These are phyloP conservation scores for Drosophila dunni DNA, from an alignment of 1,140 invertebrate genomes.

Conservation along the genomic window DNA sequence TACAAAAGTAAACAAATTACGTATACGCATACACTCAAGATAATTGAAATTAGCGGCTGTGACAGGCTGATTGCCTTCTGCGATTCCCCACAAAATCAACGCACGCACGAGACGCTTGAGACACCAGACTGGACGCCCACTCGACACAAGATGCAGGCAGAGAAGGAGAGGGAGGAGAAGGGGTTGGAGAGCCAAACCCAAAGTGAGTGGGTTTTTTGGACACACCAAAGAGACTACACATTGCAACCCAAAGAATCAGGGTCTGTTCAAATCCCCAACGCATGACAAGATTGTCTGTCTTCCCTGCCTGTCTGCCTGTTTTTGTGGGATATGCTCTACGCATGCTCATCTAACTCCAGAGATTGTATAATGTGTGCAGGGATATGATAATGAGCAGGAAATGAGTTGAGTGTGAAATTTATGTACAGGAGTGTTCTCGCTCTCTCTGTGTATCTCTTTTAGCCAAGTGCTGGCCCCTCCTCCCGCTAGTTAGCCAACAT, in stretches of 20 bases:
- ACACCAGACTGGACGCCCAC: slow-evolving; percentile 56
- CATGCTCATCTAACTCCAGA: slow-evolving; percentile 50
- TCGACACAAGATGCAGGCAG: slow-evolving; percentile 23
- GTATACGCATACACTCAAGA: slow-evolving; percentile 57
- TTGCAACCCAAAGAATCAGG: background rate
- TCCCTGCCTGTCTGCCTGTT: background rate
- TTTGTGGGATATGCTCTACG: slow-evolving; percentile 32
- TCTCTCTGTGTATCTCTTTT: slow-evolving; percentile 1
- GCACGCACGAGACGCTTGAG: slow-evolving; percentile 14
- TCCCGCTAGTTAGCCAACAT: slow-evolving; percentile 42
- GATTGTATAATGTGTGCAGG: slow-evolving; percentile 63
- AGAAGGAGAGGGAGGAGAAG: background rate
- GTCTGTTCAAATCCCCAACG: background rate
- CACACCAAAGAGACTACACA: slow-evolving; percentile 37
- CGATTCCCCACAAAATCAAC: slow-evolving; percentile 63
- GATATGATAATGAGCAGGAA: slow-evolving; percentile 81
- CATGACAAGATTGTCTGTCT: background rate
- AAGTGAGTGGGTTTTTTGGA: slow-evolving; percentile 77
- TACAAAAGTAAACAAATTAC: slow-evolving; percentile 73
- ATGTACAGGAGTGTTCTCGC: slow-evolving; percentile 68
- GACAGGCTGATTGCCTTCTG: slow-evolving; percentile 77
- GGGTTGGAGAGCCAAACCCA: slow-evolving; percentile 59
- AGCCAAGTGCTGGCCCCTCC: slow-evolving; percentile 32
- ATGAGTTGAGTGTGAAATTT: slow-evolving; percentile 81
- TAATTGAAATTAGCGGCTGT: slow-evolving; percentile 81